Base-by-base conservation (phyloP, 2,113 vertebrate genomes). In the Vulpes lagopus region DNA sequence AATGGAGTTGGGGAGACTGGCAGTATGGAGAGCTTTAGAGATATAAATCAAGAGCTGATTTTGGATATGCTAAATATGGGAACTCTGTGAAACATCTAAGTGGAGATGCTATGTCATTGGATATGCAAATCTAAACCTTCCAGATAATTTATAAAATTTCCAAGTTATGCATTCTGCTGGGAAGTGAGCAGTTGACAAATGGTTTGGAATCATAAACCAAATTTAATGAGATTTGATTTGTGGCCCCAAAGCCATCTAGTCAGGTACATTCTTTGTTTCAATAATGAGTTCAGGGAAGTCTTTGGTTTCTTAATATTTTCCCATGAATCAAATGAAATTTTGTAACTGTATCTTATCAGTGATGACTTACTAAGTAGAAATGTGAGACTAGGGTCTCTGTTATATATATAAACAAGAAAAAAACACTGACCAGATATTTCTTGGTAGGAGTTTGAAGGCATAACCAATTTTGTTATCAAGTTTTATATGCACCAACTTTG, bases 231-330 rank as follows among this genome's bases (percentile, higher is more conserved):
- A 79, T 86, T 80, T 64, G 22, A 20, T 43, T 81, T 92, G 20
- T 62, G 65, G 12, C 43, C 78, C 8, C 74, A 86, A 76, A 94
- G 1, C 20, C n/a, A 82, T 62, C 25, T 82, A 71, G 17, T 53
- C 69, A 86, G 27, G 9, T 53, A 59, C 3, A 43, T 71, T 43
- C 19, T 94, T 81, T 82, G 35, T 96, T 81, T 97, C 17, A 86
- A 10, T 91, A 73, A 43, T 88, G 53, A 67, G 30, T 81, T 95
- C 32, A 92, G 32, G 27, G 59, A 85, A n/a, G 64, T 80, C 27
- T 8, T 78, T 86, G 43, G 16, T 69, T 76, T 97, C 23, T 81
- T 86, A 78, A 69, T 82, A 23, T 49, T 90, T 96, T 81, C 35
- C 10, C 11, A 55, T 87, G 27, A 94, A 74, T 78, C 49, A 78